Percentiles rank a stretch among this genome's conserved stretches.
Conservation (phyloP, 1,140 invertebrate genomes). For the Helicorthomorpha holstii region DNA sequence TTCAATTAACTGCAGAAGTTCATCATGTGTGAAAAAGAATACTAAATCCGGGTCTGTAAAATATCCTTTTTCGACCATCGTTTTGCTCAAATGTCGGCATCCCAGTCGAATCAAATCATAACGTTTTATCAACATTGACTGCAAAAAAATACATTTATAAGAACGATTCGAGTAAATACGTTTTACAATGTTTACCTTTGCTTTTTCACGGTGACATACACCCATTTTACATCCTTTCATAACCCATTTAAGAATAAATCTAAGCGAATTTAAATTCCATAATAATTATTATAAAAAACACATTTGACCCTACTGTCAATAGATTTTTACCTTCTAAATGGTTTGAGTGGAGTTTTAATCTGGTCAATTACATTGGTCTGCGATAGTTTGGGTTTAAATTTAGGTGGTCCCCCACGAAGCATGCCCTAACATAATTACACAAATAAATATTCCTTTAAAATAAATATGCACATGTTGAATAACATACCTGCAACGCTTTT, state of each 20-base stretch:
- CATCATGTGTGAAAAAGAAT: constrained; percentile 46
- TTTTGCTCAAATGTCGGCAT: constrained; percentile 34
- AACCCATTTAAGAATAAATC: background rate
- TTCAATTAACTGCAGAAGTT: constrained; percentile 39
- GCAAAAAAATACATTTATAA: constrained; percentile 3
- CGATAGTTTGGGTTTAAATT: no score
- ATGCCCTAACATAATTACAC: no score
- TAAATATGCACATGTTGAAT: no score
- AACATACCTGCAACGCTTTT: background rate
- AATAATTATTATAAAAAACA: no score
- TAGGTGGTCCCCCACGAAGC: no score
- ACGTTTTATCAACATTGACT: constrained; percentile 35
- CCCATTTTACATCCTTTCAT: background rate
- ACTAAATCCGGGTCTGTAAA: constrained; percentile 48
- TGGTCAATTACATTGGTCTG: no score
- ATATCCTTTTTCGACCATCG: constrained; percentile 39
- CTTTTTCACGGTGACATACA: background rate
- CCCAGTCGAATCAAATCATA: constrained; percentile 42
- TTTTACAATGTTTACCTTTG: background rate
- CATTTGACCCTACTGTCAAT: no score
- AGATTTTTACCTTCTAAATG: no score
- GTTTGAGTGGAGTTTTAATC: no score
- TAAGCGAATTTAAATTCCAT: background rate
- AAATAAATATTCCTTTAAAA: no score
- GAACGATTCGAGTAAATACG: background rate